Evolutionary conservation across 2,113 vertebrate genomes (phyloP).

Genomic region (Bubalus kerabau): DNA sequence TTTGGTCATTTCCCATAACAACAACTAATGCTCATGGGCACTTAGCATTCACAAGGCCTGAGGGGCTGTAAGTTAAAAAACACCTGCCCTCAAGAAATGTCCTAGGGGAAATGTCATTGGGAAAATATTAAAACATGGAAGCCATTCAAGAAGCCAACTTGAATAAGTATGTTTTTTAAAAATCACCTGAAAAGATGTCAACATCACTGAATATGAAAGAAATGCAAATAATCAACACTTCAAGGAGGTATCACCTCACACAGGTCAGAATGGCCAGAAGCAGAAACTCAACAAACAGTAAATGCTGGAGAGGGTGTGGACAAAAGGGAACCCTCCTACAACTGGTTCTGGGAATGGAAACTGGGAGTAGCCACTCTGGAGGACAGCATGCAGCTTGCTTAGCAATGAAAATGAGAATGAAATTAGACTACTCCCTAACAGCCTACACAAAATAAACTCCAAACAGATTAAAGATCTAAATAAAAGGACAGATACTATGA

Average conservation of each 20-base stretch:
- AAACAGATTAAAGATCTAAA: neutral
- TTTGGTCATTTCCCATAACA: neutral
- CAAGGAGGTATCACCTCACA: neutral
- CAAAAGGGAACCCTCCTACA: neutral
- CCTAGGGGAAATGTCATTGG: neutral
- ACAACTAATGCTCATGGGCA: neutral
- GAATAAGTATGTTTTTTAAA: neutral
- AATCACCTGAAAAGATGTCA: neutral
- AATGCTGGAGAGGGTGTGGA: neutral
- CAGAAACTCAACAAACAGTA: neutral
- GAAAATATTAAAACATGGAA: neutral
- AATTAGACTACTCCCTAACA: neutral
- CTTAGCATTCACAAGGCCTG: neutral
- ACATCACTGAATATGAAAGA: neutral
- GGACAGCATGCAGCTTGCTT: neutral
- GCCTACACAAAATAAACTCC: neutral
- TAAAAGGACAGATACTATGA: neutral
- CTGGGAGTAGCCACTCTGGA: neutral
- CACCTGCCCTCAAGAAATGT: neutral
- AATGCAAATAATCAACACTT: neutral
- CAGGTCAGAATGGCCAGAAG: neutral
- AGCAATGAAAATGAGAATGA: neutral
- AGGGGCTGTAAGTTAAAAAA: neutral
- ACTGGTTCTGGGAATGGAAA: neutral
- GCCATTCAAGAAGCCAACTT: neutral